These are phyloP conservation scores for Latrodectus elegans DNA, from an alignment of 2,888 invertebrate species.

Conservation along the genomic window DNA sequence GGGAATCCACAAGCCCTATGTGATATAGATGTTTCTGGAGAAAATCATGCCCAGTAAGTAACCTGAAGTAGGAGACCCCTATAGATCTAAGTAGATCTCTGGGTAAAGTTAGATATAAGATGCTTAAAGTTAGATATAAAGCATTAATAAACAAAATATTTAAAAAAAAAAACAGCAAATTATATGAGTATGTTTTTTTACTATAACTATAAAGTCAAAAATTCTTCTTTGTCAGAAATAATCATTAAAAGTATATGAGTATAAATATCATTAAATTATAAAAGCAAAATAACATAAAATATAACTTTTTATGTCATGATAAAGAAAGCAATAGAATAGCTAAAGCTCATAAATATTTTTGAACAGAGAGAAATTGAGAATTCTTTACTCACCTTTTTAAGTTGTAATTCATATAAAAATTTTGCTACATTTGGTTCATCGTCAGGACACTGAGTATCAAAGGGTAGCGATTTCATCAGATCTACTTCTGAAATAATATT, in stretches of 20 bases:
- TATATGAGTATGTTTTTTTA: too few relatives aligned
- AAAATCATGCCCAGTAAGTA: too few relatives aligned
- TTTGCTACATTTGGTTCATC: conserved; percentile 83
- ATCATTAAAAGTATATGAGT: neutral
- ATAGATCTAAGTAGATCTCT: too few relatives aligned
- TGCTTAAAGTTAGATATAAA: too few relatives aligned
- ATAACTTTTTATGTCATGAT: neutral
- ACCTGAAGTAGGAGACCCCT: too few relatives aligned
- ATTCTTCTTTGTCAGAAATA: neutral
- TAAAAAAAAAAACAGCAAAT: too few relatives aligned
- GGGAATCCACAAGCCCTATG: too few relatives aligned
- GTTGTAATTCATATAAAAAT: conserved; percentile 86
- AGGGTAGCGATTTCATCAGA: conserved; percentile 82
- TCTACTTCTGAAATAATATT: conserved; percentile 80
- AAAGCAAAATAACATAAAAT: neutral
- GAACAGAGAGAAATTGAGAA: neutral
- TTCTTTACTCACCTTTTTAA: conserved; percentile 81
- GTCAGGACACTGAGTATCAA: conserved; percentile 80
- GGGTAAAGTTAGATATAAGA: too few relatives aligned
- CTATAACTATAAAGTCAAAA: too few relatives aligned
- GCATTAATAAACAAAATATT: too few relatives aligned
- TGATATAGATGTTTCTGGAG: too few relatives aligned
- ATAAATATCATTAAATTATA: neutral
- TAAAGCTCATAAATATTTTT: neutral
- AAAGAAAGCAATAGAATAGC: conserved; percentile 2